Evolutionary conservation across 2,888 invertebrate genomes (phyloP).

Genomic region (Hydraecia micacea): DNA sequence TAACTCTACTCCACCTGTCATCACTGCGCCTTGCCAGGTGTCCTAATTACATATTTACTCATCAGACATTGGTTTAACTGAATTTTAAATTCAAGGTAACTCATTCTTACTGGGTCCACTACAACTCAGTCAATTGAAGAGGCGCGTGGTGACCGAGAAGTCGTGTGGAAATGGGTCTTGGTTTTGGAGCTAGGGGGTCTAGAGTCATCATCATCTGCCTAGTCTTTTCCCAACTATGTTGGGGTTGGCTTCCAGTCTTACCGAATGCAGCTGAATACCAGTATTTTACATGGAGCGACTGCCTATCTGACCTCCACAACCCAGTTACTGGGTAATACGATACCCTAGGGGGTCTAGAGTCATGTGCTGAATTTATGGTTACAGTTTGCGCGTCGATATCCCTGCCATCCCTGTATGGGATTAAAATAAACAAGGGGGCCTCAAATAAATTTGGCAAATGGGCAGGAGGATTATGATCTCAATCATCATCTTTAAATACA

Average conservation of each 20-base stretch:
- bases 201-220: too few relatives aligned
- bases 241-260: too few relatives aligned
- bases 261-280: too few relatives aligned
- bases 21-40: neutral
- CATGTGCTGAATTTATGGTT: neutral
- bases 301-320: too few relatives aligned
- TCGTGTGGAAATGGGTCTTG: neutral
- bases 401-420: neutral
- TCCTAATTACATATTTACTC: conserved; percentile 21
- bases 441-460: neutral
- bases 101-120: neutral
- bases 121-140: neutral
- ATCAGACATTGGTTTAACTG: neutral
- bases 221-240: too few relatives aligned
- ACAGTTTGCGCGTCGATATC: neutral
- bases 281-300: too few relatives aligned
- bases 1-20: neutral
- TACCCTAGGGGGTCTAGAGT: too few relatives aligned
- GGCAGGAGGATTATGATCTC: neutral
- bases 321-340: too few relatives aligned
- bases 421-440: neutral
- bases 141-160: neutral
- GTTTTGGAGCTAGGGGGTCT: neutral
- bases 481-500: conserved; percentile 1
- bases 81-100: neutral